Percentiles rank a stretch among this genome's conserved stretches.
phyloP scores from a whole-genome alignment of 2,888 invertebrate species.

The Sesamia inferens region DNA sequence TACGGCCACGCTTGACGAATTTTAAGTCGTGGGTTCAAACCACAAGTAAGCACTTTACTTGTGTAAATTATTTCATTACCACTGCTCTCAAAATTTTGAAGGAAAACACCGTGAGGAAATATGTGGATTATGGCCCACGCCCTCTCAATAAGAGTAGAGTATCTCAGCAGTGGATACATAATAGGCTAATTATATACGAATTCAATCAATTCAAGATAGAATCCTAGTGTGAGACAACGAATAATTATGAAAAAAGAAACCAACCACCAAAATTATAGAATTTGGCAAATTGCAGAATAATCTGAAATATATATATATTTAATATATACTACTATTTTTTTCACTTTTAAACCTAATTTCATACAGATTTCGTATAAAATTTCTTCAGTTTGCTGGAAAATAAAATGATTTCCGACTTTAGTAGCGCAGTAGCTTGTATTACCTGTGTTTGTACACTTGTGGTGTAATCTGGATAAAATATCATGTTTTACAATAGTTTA shows the following conservation, averaged over 20 bases:
- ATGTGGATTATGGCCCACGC: too few relatives aligned
- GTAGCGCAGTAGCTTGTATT: constrained; percentile 24
- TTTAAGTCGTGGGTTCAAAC: too few relatives aligned
- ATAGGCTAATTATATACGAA: too few relatives aligned
- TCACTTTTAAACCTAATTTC: constrained; percentile 22
- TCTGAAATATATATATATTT: too few relatives aligned
- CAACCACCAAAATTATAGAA: constrained; percentile 9
- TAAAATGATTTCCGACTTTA: constrained; percentile 49
- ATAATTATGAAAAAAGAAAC: background rate
- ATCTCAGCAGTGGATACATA: too few relatives aligned
- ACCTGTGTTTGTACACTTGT: constrained; percentile 36
- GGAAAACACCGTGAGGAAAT: too few relatives aligned
- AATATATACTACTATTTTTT: constrained; percentile 25
- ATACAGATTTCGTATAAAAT: constrained; percentile 39
- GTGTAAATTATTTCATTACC: too few relatives aligned
- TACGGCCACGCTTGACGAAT: too few relatives aligned
- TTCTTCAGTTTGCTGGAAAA: constrained; percentile 42
- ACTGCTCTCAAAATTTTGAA: too few relatives aligned
- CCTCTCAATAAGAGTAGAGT: too few relatives aligned
- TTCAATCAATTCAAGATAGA: background rate
- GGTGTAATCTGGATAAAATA: constrained; percentile 22
- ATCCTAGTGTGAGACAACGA: background rate
- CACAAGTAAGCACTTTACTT: too few relatives aligned
- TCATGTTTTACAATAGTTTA: constrained; percentile 1
- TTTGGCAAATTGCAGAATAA: too few relatives aligned